Percentiles rank a stretch among this genome's conserved stretches.
phyloP scores from a whole-genome alignment of 2,888 invertebrate genomes.

The Panopea generosa region DNA sequence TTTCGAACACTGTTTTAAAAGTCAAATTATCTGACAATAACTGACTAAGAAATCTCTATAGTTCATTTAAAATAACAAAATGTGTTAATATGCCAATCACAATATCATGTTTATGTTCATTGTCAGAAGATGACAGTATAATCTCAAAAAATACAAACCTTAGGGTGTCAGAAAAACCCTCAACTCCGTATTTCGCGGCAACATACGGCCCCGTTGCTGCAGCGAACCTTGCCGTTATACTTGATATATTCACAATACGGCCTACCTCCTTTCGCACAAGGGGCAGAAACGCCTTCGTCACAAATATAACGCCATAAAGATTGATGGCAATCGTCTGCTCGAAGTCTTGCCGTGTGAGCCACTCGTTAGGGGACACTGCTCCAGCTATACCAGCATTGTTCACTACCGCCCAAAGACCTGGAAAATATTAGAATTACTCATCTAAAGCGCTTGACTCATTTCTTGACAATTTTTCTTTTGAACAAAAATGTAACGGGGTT shows the following conservation, averaged over 20 bases:
- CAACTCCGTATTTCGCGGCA: slow-evolving; percentile 74
- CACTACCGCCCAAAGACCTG: slow-evolving; percentile 72
- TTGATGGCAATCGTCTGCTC: slow-evolving; percentile 72
- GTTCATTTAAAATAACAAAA: no score
- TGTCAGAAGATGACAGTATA: no score
- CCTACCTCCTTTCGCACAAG: slow-evolving; percentile 69
- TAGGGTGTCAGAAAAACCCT: slow-evolving; percentile 69
- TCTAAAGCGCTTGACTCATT: no score
- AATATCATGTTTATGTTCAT: no score
- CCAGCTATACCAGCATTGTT: slow-evolving; percentile 77
- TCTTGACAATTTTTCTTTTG: no score
- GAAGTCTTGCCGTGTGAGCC: slow-evolving; percentile 77
- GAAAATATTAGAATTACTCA: no score
- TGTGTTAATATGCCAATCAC: no score
- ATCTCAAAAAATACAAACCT: no score
- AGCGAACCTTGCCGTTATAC: slow-evolving; percentile 68
- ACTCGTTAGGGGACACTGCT: slow-evolving; percentile 76
- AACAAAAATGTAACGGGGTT: no score
- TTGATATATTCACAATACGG: slow-evolving; percentile 73
- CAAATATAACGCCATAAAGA: slow-evolving; percentile 79
- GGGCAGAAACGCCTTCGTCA: slow-evolving; percentile 71
- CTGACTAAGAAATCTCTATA: no score
- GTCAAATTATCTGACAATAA: no score
- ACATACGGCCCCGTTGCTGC: slow-evolving; percentile 60
- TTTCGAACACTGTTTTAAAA: no score